Conservation (phyloP, 2,797 vertebrate genomes). For the Cynopterus sphinx region DNA sequence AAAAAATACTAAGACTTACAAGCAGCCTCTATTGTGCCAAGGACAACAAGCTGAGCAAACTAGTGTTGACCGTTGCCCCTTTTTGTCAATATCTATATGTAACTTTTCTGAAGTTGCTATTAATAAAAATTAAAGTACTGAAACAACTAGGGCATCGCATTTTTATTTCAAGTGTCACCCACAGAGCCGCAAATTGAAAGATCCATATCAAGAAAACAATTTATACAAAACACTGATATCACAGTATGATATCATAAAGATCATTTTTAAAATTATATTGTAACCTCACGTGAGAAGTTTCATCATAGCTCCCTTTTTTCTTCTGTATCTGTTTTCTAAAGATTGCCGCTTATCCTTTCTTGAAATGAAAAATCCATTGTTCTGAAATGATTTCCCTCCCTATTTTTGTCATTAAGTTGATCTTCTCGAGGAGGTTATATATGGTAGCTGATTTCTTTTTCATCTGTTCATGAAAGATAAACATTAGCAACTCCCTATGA, state of each 20-base stretch:
- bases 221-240: not conserved
- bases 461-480: not conserved
- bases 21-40: not conserved
- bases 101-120: not conserved
- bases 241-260: not conserved
- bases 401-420: not conserved
- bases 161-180: not conserved
- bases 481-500: not conserved
- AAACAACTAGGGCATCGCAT: not conserved
- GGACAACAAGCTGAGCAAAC: not conserved
- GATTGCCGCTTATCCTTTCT: not conserved
- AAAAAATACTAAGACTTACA: not conserved
- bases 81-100: not conserved
- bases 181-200: not conserved
- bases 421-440: not conserved
- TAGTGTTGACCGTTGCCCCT: not conserved
- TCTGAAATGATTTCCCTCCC: not conserved
- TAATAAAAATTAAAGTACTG: not conserved
- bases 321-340: not conserved
- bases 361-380: not conserved
- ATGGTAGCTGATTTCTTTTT: not conserved
- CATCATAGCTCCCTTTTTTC: not conserved
- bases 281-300: not conserved
- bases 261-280: not conserved
- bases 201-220: not conserved